A percentile compares a stretch with the other conserved stretches of the same genome.
phyloP scores from a whole-genome alignment of 1,140 invertebrate species.

The Drosophila bocqueti region DNA sequence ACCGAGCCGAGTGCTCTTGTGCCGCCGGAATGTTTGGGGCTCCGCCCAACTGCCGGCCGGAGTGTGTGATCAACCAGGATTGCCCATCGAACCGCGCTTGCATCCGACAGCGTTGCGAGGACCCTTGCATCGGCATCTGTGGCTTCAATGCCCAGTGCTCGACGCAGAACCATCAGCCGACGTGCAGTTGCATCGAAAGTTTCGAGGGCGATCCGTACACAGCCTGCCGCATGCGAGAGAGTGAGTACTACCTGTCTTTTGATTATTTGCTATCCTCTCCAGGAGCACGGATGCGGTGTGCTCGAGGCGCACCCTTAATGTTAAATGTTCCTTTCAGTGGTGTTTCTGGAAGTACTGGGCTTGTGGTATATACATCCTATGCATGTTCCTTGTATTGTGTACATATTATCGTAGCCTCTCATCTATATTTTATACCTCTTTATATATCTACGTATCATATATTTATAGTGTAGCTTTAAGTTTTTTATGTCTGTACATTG shows the following conservation, averaged over 20 bases:
- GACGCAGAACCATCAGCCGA: constrained; percentile 91
- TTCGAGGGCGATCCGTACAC: constrained; percentile 94
- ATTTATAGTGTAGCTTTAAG: constrained; percentile 47
- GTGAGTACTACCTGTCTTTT: constrained; percentile 86
- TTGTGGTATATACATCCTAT: constrained; percentile 65
- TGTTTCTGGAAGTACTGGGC: constrained; percentile 60
- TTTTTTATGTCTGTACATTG: constrained; percentile 39
- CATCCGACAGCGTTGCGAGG: constrained; percentile 90
- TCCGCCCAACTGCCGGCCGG: constrained; percentile 91
- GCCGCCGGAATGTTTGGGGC: constrained; percentile 92
- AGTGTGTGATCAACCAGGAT: constrained; percentile 92
- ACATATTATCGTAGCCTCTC: constrained; percentile 52
- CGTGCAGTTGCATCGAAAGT: constrained; percentile 90
- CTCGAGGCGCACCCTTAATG: constrained; percentile 53
- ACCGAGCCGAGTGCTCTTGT: constrained; percentile 91
- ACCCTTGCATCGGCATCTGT: constrained; percentile 93
- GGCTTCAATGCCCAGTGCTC: constrained; percentile 92
- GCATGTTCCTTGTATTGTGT: constrained; percentile 75
- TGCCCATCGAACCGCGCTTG: constrained; percentile 92
- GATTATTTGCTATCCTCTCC: constrained; percentile 46
- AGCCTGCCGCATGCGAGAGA: constrained; percentile 89
- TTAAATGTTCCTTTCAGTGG: constrained; percentile 82
- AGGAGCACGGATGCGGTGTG: constrained; percentile 19
- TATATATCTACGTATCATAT: constrained; percentile 17
- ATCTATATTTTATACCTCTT: constrained; percentile 12